phyloP scores from a whole-genome alignment of 2,113 vertebrate species.

The Nanorana parkeri region DNA sequence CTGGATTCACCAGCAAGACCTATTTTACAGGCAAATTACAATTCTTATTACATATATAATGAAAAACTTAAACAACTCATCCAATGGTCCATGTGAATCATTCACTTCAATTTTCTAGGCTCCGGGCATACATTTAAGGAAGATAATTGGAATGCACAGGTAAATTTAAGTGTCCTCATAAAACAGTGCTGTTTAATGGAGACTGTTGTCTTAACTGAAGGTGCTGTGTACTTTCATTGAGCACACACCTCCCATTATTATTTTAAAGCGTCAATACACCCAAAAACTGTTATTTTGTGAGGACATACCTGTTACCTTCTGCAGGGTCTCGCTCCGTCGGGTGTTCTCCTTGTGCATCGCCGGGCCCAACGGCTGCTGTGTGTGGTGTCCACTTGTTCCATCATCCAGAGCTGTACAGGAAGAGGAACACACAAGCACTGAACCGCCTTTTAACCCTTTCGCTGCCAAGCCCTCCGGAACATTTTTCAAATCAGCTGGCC shows the following conservation, averaged over 20 bases:
- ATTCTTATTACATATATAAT: conserved; percentile 29
- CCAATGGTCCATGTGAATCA: neutral
- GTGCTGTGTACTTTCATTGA: neutral
- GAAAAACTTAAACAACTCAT: conserved; percentile 23
- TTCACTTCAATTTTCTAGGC: neutral
- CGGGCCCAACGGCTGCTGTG: no score
- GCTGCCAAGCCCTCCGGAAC: no score
- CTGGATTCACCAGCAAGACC: conserved; percentile 3
- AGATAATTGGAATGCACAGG: conserved; percentile 6
- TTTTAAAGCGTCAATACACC: no score
- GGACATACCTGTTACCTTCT: no score
- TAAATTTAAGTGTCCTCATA: neutral
- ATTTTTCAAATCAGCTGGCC: no score
- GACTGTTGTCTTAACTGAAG: neutral
- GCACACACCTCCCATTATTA: neutral
- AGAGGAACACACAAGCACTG: no score
- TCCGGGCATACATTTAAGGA: neutral
- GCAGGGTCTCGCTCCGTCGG: no score
- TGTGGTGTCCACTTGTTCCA: no score
- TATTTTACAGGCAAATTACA: conserved; percentile 22
- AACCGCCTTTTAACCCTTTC: no score
- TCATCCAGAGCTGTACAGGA: no score
- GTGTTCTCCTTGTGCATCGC: no score
- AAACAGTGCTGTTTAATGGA: neutral
- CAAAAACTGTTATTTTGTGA: no score